Evolutionary conservation across 2,888 invertebrate genomes (phyloP).

Genomic region (Hypsopygia costalis): DNA sequence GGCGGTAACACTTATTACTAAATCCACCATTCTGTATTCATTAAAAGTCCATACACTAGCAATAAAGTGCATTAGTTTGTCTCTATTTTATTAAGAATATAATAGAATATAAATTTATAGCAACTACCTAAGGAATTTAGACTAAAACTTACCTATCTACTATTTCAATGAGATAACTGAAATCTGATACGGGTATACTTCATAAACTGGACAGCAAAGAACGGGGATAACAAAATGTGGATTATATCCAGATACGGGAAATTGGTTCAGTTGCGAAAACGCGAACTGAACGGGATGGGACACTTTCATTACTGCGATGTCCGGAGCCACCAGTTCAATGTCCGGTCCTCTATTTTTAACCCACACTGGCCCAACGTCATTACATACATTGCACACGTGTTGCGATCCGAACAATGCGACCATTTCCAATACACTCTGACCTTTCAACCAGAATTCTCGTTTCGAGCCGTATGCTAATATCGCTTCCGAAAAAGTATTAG

Average conservation of each 20-base stretch:
- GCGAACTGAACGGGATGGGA: constrained; percentile 48
- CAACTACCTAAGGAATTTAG: too few relatives aligned
- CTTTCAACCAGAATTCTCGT: constrained; percentile 25
- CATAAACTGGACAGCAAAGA: too few relatives aligned
- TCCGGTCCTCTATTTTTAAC: constrained; percentile 75
- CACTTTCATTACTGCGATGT: constrained; percentile 71
- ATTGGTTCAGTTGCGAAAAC: constrained; percentile 59
- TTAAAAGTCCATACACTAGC: too few relatives aligned
- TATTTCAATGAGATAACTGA: too few relatives aligned
- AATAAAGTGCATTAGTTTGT: too few relatives aligned
- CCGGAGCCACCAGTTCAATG: constrained; percentile 71
- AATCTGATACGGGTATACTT: too few relatives aligned
- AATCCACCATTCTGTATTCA: too few relatives aligned
- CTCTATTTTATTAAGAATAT: too few relatives aligned
- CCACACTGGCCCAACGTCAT: constrained; percentile 38
- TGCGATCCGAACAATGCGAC: constrained; percentile 44
- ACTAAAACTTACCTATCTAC: too few relatives aligned
- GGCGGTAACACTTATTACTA: too few relatives aligned
- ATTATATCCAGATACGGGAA: constrained; percentile 41
- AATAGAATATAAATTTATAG: too few relatives aligned
- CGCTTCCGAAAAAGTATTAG: constrained; percentile 21
- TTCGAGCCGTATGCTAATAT: constrained; percentile 19
- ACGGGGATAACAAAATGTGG: background rate
- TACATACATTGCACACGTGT: constrained; percentile 42
- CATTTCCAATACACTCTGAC: constrained; percentile 34